Base-by-base conservation (phyloP, 2,888 invertebrate species). In the Andrena haemorrhoa region DNA sequence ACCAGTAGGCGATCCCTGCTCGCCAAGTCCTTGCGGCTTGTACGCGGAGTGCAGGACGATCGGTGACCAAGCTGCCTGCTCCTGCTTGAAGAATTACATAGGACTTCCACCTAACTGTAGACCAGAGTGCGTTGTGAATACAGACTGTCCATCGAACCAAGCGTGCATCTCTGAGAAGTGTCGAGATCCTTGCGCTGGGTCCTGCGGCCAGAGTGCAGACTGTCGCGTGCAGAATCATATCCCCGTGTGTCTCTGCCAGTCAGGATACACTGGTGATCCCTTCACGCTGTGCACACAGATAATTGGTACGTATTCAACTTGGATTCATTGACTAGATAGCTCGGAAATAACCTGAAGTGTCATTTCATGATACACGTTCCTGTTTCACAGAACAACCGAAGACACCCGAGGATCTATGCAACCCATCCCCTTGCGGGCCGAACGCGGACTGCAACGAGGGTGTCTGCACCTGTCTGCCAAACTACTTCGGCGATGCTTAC, bases 151-250 rank as follows among this genome's bases (percentile, higher is more conserved):
- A 0, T 95, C 96, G 0, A 95, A 95, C 87, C 94, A 95, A 86
- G 96, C 97, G 20, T 97, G 97, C 90, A 96, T 96, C 79, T 95
- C 96, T 3, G 96, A 96, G 91, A 96, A 96, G 91, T 97, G 97
- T 88, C 94, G 96, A 85, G 96, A 97, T 94, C 96, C 97, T 16
- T 97, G 97, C 87, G 95, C 95, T 5, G 97, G 97, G 23, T 96
- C 96, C 0, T 97, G 97, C 89, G 97, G 97, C 2, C 95, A 96
- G 79, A 96, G 96, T 90, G 96, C 97, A 0, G 96, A 96, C 71
- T 97, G 97, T 86, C 94, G 96, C 65, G 96, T 96, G 47, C 96
- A 96, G 85, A 96, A 96, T 91, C 97, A 97, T 89, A 95, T 96
- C 73, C 96, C 97, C 0, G 95, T 95, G 16, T 97, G 97, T 88